phyloP scores from a whole-genome alignment of 37 sponge, comb jelly and placozoan genomes.

The Spongilla lacustris region DNA sequence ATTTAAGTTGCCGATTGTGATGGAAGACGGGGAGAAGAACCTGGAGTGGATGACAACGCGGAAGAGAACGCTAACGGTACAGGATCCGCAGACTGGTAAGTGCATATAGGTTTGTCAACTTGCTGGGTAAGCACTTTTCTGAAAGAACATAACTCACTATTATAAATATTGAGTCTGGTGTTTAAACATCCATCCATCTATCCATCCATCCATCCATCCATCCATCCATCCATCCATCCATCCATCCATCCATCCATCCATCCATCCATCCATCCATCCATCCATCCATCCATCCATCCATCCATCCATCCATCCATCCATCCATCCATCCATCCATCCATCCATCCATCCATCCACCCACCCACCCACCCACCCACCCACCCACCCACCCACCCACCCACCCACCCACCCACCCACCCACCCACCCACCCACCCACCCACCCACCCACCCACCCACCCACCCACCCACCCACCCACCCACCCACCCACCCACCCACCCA shows the following conservation, averaged over 20 bases:
- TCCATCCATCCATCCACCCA: background rate
- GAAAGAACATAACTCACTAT: too few relatives aligned
- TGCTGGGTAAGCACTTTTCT: too few relatives aligned
- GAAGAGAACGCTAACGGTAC: background rate
- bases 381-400: background rate
- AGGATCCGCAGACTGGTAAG: constrained; percentile 1
- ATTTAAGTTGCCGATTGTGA: background rate
- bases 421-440: background rate
- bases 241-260: background rate
- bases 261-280: background rate
- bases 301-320: background rate
- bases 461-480: background rate
- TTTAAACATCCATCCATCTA: too few relatives aligned
- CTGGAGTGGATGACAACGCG: background rate
- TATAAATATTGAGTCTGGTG: too few relatives aligned
- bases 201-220: background rate
- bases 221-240: constrained; percentile 1
- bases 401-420: background rate
- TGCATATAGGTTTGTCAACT: background rate
- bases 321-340: background rate
- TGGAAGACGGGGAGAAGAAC: background rate
- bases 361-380: background rate
- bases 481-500: background rate
- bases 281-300: background rate
- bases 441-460: background rate